Evolutionary conservation across 2,113 vertebrate genomes (phyloP), one percentile per base, ranked within the genome.

Genomic region (Eira barbara): DNA sequence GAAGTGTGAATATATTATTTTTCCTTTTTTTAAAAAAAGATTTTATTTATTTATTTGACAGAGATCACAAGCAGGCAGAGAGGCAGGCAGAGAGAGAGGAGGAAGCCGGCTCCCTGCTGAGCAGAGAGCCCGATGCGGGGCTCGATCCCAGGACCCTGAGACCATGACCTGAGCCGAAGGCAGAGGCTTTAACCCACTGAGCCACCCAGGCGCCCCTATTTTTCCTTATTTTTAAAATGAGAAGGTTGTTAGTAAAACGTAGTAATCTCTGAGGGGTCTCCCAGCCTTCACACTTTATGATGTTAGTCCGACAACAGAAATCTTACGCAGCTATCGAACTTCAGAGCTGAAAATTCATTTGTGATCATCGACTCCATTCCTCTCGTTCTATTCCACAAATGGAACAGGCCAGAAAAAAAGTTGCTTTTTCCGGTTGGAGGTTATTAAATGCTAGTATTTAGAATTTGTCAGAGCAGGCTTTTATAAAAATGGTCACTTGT

Each of bases 401-500:
- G 61, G 59, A 71, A 65, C 45, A 87, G 36, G 20, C 27, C 57
- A 76, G 59, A 71, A 73, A 80, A 86, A 91, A 81, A 65, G n/a
- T 81, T 73, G 23, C 10, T 76, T 91, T 96, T 79, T 63, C 52
- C 3, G 63, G 39, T 34, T 90, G 69, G 55, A 39, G 8, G 39
- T 65, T 97, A 80, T 94, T 96, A 97, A 78, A 78, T 63, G 65
- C 15, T 92, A 61, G 69, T 29, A 42, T 84, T 92, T 93, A 78
- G 55, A 81, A 47, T 91, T 92, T 81, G 55, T 86, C 11, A 89
- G 34, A 93, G 73, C 9, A 52, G 17, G 90, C 31, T 84, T 96
- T 52, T 57, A 67, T 86, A 80, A 57, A 89, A 85, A 31, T 55
- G 8, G 67, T 91, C 89, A 13, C 7, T 91, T 93, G 86, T 91